Conservation (phyloP, 1,140 invertebrate species). For the Leptonema lineaticorne region DNA sequence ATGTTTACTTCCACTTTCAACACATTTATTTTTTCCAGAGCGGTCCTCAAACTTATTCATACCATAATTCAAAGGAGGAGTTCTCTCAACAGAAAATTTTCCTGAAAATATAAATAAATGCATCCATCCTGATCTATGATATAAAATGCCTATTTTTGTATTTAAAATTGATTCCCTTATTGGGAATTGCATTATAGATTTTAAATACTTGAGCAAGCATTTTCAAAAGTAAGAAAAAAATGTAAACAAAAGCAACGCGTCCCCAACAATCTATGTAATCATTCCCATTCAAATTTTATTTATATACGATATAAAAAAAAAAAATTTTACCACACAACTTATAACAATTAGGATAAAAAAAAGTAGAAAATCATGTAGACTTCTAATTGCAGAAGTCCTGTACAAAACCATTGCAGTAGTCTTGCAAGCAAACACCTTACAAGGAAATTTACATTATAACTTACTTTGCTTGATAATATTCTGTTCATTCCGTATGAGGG, state of each 20-base stretch:
- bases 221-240: neutral
- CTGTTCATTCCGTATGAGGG: slow-evolving; percentile 41
- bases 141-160: too few relatives aligned
- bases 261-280: neutral
- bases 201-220: too few relatives aligned
- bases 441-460: slow-evolving; percentile 27
- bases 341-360: neutral
- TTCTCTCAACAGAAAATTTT: slow-evolving; percentile 28
- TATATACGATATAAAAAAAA: too few relatives aligned
- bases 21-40: slow-evolving; percentile 3
- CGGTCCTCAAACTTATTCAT: slow-evolving; percentile 26
- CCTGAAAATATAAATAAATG: slow-evolving; percentile 35
- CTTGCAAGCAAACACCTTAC: slow-evolving; percentile 27
- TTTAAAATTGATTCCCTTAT: too few relatives aligned
- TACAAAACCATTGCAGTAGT: slow-evolving; percentile 25
- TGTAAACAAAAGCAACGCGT: neutral
- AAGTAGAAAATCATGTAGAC: neutral
- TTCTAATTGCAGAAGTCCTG: neutral
- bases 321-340: neutral
- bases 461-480: slow-evolving; percentile 40
- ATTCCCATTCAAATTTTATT: neutral
- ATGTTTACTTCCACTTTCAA: slow-evolving; percentile 9
- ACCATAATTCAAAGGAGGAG: slow-evolving; percentile 30
- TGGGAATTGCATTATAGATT: too few relatives aligned
- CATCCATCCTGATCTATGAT: slow-evolving; percentile 31